Evolutionary conservation across 2,888 invertebrate species (phyloP).

Genomic region (Megaustenia siamemsis): DNA sequence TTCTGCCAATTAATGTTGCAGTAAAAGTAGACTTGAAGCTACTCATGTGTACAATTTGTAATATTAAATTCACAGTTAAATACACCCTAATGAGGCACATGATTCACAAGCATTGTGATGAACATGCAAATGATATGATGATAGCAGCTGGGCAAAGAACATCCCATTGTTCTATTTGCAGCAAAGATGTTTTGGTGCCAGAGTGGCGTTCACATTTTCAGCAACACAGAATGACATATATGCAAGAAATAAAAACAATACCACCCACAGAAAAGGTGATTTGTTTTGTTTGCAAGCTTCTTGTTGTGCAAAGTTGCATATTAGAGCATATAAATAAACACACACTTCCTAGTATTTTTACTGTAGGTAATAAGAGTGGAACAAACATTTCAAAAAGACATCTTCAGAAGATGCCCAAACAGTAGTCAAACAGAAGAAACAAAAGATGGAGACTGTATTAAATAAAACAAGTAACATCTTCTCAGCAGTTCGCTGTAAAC

Average conservation of each 20-base stretch:
- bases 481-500: neutral
- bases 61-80: neutral
- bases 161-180: neutral
- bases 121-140: neutral
- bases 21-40: neutral
- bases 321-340: neutral
- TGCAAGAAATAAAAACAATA: neutral
- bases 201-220: neutral
- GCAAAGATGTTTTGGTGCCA: neutral
- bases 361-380: neutral
- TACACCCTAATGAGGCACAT: neutral
- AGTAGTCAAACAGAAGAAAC: neutral
- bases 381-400: too few species aligned
- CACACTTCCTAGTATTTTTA: neutral
- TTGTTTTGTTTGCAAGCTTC: neutral
- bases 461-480: too few species aligned
- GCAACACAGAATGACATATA: neutral
- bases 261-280: neutral
- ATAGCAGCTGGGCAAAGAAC: neutral
- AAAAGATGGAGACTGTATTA: too few species aligned
- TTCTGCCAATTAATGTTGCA: neutral
- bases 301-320: too few species aligned
- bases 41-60: conserved; percentile 19
- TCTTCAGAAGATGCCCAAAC: too few species aligned
- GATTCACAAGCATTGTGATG: neutral